Evolutionary conservation across 2,797 vertebrate species (phyloP), one percentile per base, ranked within the genome.

Genomic region (Spea hammondii): DNA sequence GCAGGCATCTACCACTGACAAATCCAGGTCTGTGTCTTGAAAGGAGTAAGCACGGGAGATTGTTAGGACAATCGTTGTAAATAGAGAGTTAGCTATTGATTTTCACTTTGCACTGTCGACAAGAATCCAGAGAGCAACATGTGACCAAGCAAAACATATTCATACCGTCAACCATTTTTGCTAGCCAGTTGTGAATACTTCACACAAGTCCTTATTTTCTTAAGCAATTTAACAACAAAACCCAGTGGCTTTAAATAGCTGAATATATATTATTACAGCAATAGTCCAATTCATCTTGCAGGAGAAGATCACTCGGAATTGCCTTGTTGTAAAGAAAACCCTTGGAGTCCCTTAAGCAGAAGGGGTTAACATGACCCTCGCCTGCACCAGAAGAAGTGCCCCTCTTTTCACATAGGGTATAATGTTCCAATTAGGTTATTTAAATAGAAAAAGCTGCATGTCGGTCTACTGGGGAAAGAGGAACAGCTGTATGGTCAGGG

Each of bases 11-110:
- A 32, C 32, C 32, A 62, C 6, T 62, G 59, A 14, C 44, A 62
- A 14, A 62, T 62, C 59, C 59, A 62, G 59, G 59, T 4, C n/a
- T 32, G n/a, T 3, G 9, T 62, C 32, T 62, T 5, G 32, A 62
- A 62, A 62, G 32, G 6, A 62, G 59, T 7, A 54, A 69, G 8
- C 53, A 14, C 70, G 14, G n/a, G 13, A 47, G 69, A 55, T 55
- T 55, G 8, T 72, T 79, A 72, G 73, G 47, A 73, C 11, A 46
- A 62, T 49, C 53, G 62, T 32, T 62, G 62, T 67, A 69, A 68
- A 47, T 62, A 48, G 17, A 79, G 17, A 53, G 46, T 45, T 73
- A 13, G 13, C 48, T 79, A 79, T 79, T 74, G 71, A 79, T 79
- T 74, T 62, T 49, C 72, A 69, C 71, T 62, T 68, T 79, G 70